Evolutionary conservation across 2,113 vertebrate genomes (phyloP).

Genomic region (Theristicus caerulescens): DNA sequence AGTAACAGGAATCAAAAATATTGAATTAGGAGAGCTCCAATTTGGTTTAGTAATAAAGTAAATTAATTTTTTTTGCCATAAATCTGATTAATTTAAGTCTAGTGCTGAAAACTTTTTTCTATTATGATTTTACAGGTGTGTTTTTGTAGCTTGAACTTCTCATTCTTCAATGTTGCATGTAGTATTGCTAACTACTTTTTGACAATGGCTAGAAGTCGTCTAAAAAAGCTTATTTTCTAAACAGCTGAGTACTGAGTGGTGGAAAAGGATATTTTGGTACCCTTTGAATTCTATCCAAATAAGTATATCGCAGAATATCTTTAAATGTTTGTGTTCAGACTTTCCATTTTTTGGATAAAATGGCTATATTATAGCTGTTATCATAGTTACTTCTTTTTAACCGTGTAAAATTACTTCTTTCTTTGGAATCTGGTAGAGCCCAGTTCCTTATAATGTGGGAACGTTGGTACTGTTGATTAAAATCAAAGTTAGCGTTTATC

Average conservation of each 20-base stretch:
- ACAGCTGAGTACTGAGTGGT: background rate
- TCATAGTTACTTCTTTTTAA: background rate
- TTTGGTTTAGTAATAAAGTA: background rate
- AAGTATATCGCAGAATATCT: background rate
- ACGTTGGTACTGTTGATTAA: background rate
- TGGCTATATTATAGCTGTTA: background rate
- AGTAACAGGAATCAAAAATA: background rate
- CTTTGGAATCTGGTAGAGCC: background rate
- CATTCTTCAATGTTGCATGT: background rate
- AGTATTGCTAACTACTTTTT: background rate
- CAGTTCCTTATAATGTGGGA: background rate
- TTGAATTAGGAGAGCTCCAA: background rate
- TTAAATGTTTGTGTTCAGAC: background rate
- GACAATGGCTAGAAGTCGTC: background rate
- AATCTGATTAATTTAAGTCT: background rate
- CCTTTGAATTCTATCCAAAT: background rate
- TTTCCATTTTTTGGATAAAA: background rate
- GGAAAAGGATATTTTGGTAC: background rate
- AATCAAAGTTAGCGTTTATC: background rate
- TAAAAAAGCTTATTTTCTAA: background rate
- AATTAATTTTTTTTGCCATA: background rate
- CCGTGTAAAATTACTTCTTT: background rate
- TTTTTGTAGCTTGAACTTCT: background rate
- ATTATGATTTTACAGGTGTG: background rate
- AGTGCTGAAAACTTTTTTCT: background rate